phyloP scores from a whole-genome alignment of 1,140 invertebrate genomes.

The Apolygus lucorum region DNA sequence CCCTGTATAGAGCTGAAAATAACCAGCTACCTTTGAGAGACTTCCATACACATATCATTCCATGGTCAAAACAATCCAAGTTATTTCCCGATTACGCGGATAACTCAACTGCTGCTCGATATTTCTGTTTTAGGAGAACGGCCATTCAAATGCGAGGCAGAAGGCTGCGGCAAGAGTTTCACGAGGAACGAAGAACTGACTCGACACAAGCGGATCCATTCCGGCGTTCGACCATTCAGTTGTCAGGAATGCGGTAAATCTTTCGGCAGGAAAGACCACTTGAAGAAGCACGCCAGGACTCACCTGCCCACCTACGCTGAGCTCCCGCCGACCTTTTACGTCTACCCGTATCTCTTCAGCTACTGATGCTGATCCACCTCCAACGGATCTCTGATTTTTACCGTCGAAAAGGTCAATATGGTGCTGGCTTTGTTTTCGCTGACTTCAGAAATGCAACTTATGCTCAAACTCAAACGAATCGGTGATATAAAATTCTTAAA shows the following conservation, averaged over 20 bases:
- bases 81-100: too few species aligned
- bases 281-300: constrained; percentile 72
- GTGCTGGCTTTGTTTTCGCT: too few species aligned
- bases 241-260: constrained; percentile 73
- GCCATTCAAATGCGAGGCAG: constrained; percentile 75
- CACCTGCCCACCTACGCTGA: constrained; percentile 43
- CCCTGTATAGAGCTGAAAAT: too few species aligned
- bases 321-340: constrained; percentile 17
- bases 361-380: too few species aligned
- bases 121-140: constrained; percentile 59
- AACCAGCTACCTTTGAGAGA: constrained; percentile 5
- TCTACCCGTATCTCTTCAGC: constrained; percentile 30
- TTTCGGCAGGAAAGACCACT: constrained; percentile 81
- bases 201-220: constrained; percentile 82
- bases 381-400: too few species aligned
- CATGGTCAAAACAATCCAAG: too few species aligned
- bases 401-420: too few species aligned
- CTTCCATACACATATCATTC: too few species aligned
- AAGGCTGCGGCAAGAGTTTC: constrained; percentile 79
- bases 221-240: constrained; percentile 66
- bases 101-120: too few species aligned
- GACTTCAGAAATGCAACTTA: too few species aligned
- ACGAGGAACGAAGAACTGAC: constrained; percentile 89
- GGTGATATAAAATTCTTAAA: too few species aligned
- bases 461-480: too few species aligned